phyloP scores from a whole-genome alignment of 1,140 invertebrate genomes.

The Carcinoscorpius rotundicauda region DNA sequence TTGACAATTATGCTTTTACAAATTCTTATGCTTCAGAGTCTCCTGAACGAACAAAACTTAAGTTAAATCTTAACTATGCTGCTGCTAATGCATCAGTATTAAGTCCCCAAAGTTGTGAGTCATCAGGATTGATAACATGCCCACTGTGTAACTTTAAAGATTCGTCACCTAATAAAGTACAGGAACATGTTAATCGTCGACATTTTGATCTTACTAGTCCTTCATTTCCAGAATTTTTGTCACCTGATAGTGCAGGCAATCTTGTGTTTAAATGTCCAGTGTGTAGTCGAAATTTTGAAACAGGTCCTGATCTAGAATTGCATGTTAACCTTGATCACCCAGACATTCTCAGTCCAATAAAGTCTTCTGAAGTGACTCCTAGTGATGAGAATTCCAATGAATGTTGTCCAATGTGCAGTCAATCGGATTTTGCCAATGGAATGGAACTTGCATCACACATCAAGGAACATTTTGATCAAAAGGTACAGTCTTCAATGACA shows the following conservation, averaged over 20 bases:
- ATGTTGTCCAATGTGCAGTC: conserved; percentile 42
- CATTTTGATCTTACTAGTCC: conserved; percentile 75
- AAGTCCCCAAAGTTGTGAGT: conserved; percentile 7
- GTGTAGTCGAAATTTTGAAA: conserved; percentile 54
- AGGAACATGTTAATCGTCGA: conserved; percentile 68
- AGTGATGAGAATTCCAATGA: conserved; percentile 28
- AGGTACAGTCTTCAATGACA: conserved; percentile 20
- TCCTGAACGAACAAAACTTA: conserved; percentile 46
- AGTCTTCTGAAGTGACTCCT: conserved; percentile 20
- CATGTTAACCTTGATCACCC: conserved; percentile 75
- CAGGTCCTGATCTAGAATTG: conserved; percentile 60
- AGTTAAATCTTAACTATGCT: conserved; percentile 43
- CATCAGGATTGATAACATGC: conserved; percentile 36
- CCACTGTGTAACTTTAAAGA: conserved; percentile 66
- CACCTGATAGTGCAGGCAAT: conserved; percentile 23
- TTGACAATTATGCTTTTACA: no score
- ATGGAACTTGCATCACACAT: conserved; percentile 49
- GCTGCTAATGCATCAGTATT: conserved; percentile 18
- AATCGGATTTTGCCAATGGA: conserved; percentile 38
- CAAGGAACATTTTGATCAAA: conserved; percentile 51
- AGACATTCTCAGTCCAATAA: conserved; percentile 49
- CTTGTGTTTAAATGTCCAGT: conserved; percentile 49
- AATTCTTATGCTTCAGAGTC: conserved; percentile 32
- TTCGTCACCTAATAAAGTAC: conserved; percentile 53
- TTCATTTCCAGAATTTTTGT: conserved; percentile 40